phyloP scores from a whole-genome alignment of 2,888 invertebrate species.

The Cheilosia grossa region DNA sequence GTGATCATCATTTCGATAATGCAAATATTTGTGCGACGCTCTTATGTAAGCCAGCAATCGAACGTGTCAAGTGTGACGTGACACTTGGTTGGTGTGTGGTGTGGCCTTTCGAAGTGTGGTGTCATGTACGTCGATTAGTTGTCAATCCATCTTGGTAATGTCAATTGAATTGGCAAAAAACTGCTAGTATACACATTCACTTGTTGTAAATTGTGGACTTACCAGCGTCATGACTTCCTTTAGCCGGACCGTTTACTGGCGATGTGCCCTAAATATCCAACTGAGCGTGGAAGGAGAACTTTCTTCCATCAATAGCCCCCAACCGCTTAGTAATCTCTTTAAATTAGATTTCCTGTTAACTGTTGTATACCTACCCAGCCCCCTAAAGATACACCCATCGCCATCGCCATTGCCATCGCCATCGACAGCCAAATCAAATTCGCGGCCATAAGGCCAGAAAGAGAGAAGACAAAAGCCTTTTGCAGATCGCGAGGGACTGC shows the following conservation, averaged over 20 bases:
- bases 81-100: conserved; percentile 34
- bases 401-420: conserved; percentile 1
- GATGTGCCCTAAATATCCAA: conserved; percentile 61
- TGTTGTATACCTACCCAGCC: conserved; percentile 61
- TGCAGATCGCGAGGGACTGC: conserved; percentile 2
- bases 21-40: conserved; percentile 68
- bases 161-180: conserved; percentile 22
- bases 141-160: conserved; percentile 35
- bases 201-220: not conserved
- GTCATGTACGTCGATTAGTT: conserved; percentile 32
- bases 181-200: not conserved
- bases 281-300: conserved; percentile 60
- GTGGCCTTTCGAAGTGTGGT: conserved; percentile 34
- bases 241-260: not conserved
- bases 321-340: conserved; percentile 69
- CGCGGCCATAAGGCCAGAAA: conserved; percentile 30
- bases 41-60: conserved; percentile 46
- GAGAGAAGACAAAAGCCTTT: conserved; percentile 35
- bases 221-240: not conserved
- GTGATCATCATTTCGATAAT: conserved; percentile 53
- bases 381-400: conserved; percentile 58
- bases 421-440: conserved; percentile 56
- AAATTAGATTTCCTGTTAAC: conserved; percentile 75
- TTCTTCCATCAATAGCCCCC: conserved; percentile 55
- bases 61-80: conserved; percentile 47